A percentile compares a stretch with the other conserved stretches of the same genome.
These are phyloP conservation scores for Empidonax traillii DNA, from an alignment of 2,113 vertebrate genomes.

Conservation along the genomic window DNA sequence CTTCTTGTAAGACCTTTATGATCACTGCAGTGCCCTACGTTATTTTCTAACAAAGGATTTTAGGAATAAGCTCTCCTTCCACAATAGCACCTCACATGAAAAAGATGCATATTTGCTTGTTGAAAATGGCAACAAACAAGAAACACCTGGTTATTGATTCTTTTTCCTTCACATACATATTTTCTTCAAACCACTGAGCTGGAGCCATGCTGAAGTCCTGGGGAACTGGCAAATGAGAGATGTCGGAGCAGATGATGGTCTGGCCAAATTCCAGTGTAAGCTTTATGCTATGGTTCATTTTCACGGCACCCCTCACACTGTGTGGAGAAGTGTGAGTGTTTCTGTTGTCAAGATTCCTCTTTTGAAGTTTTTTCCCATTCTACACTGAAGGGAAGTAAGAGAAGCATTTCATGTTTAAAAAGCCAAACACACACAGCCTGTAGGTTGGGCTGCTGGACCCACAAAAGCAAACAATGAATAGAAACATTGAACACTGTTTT, in stretches of 20 bases:
- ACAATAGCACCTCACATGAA: background rate
- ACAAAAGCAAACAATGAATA: background rate
- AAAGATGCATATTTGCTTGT: background rate
- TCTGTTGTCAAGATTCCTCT: background rate
- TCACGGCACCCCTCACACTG: background rate
- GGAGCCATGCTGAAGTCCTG: background rate
- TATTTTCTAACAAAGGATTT: background rate
- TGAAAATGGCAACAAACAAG: background rate
- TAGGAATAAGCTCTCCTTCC: background rate
- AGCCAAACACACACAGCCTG: background rate
- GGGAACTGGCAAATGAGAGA: background rate
- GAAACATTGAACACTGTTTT: background rate
- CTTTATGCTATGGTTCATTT: background rate
- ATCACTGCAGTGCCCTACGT: background rate
- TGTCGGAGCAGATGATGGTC: fast-evolving
- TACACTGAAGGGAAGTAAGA: background rate
- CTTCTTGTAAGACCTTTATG: background rate
- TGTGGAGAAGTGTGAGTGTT: background rate
- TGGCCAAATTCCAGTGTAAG: background rate
- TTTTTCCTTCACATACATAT: background rate
- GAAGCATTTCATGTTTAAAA: background rate
- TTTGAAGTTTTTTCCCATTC: background rate
- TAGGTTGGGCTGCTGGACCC: background rate
- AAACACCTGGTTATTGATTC: background rate
- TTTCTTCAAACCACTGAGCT: background rate